These are phyloP conservation scores for Oreochromis tanganicae DNA, from an alignment of 2,113 vertebrate genomes.

Conservation along the genomic window DNA sequence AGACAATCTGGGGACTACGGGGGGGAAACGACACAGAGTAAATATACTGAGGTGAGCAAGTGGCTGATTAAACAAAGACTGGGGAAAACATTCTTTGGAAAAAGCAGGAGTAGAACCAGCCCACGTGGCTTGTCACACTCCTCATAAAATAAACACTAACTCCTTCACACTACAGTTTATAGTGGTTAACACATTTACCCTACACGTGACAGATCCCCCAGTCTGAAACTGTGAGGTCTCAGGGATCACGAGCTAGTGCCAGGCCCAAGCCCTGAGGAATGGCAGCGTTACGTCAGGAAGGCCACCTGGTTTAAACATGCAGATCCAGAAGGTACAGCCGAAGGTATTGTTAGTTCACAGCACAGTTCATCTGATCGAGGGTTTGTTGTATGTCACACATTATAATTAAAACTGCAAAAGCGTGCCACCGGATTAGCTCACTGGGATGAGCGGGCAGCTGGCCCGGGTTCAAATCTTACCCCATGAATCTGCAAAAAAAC, in stretches of 20 bases:
- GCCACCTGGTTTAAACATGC: not conserved
- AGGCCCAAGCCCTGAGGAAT: not conserved
- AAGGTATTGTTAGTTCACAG: not conserved
- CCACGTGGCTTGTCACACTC: not conserved
- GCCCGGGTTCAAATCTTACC: not conserved
- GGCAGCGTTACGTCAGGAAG: not conserved
- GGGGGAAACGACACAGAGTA: not conserved
- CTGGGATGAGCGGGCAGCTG: not conserved
- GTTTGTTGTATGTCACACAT: fast-evolving
- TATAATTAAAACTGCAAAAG: not conserved
- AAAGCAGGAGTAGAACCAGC: not conserved
- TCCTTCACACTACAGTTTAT: not conserved
- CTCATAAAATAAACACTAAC: not conserved
- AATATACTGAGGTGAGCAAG: not conserved
- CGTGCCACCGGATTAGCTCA: not conserved
- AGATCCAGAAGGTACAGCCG: not conserved
- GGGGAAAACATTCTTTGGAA: not conserved
- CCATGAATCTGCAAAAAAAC: not conserved
- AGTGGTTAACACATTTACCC: not conserved
- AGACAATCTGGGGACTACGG: not conserved
- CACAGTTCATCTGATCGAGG: not conserved
- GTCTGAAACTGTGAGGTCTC: not conserved
- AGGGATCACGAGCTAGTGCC: not conserved
- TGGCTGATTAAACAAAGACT: not conserved
- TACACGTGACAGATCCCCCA: not conserved